Conservation (phyloP, 2,113 vertebrate species). For the Melanocharis versteri region DNA sequence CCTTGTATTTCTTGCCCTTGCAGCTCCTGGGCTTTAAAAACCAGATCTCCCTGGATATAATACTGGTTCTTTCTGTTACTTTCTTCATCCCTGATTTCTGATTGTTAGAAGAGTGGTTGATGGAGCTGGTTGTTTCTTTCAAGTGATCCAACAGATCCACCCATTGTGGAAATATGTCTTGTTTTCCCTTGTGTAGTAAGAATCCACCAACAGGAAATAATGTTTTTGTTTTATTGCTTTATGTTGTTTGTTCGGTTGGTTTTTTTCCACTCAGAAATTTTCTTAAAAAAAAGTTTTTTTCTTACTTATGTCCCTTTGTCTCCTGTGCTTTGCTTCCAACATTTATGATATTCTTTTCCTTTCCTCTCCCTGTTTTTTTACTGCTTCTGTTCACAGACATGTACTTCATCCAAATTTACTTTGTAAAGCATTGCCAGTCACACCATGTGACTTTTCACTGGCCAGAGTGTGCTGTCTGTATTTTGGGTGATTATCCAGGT, state of each 20-base stretch:
- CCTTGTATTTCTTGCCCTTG: neutral
- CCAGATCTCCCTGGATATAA: neutral
- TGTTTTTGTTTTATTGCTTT: neutral
- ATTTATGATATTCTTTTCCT: neutral
- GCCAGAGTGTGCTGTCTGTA: neutral
- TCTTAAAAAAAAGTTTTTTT: neutral
- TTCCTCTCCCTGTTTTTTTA: neutral
- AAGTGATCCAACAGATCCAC: neutral
- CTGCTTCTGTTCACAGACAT: neutral
- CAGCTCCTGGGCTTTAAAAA: neutral
- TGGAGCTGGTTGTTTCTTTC: neutral
- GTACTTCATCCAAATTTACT: neutral
- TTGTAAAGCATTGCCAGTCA: neutral
- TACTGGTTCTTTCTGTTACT: neutral
- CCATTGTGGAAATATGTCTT: neutral
- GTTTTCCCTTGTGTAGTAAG: neutral
- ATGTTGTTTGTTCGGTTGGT: neutral
- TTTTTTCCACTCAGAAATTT: neutral
- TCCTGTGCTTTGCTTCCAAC: neutral
- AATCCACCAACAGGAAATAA: neutral
- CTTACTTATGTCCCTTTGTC: neutral
- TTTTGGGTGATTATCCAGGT: neutral
- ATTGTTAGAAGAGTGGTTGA: neutral
- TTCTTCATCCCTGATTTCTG: neutral
- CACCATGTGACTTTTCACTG: neutral